These are phyloP conservation scores for Stichopus horrens DNA, from an alignment of 53 echinoderm and acorn worm genomes.

Conservation along the genomic window DNA sequence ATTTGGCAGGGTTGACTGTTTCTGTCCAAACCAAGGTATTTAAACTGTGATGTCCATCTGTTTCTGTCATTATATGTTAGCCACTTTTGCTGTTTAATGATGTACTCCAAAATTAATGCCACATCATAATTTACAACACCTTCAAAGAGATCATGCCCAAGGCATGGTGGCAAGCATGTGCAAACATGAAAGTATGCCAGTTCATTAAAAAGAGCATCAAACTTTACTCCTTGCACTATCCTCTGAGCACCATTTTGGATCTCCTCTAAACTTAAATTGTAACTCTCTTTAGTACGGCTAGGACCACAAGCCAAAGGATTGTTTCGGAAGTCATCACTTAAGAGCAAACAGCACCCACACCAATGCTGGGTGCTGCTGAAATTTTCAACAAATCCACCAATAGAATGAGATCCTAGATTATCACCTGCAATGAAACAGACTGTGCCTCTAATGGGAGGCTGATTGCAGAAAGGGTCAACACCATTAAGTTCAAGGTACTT, in stretches of 20 bases:
- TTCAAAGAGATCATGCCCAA: slow-evolving; percentile 68
- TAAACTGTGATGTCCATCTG: slow-evolving; percentile 37
- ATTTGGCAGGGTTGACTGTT: slow-evolving; percentile 53
- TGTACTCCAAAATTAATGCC: slow-evolving; percentile 35
- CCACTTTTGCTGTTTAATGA: slow-evolving; percentile 47
- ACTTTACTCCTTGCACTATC: slow-evolving; percentile 6
- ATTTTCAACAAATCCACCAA: slow-evolving; percentile 61
- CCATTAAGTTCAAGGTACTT: slow-evolving; percentile 51
- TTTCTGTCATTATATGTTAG: slow-evolving; percentile 57
- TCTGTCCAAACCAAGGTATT: slow-evolving; percentile 46
- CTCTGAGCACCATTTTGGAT: neutral
- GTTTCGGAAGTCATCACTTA: slow-evolving; percentile 1
- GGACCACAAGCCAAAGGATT: neutral
- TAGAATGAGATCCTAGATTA: slow-evolving; percentile 59
- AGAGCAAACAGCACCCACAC: slow-evolving; percentile 51
- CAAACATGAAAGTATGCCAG: slow-evolving; percentile 67
- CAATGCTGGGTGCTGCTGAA: slow-evolving; percentile 41
- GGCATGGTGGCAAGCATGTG: slow-evolving; percentile 58
- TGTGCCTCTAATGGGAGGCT: slow-evolving; percentile 31
- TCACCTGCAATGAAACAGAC: slow-evolving; percentile 53
- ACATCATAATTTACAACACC: slow-evolving; percentile 55
- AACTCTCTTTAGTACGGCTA: slow-evolving; percentile 11
- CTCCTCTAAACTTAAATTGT: slow-evolving; percentile 31
- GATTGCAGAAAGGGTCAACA: slow-evolving; percentile 16
- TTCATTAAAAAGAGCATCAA: slow-evolving; percentile 49